These are phyloP conservation scores for Crocallis elinguaria DNA, from an alignment of 2,888 invertebrate genomes.

Conservation along the genomic window DNA sequence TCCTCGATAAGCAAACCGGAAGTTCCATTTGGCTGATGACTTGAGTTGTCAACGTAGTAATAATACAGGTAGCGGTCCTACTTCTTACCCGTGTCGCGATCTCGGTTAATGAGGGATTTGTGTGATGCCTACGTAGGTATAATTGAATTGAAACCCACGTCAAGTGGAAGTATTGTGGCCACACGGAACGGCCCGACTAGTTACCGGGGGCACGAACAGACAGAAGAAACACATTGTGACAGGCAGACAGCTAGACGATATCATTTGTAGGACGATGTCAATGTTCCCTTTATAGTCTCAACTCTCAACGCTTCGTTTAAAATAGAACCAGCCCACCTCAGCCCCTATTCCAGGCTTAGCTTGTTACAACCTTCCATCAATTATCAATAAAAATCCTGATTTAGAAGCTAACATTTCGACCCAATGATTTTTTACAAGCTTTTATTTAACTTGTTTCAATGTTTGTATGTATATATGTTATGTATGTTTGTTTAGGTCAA, in stretches of 20 bases:
- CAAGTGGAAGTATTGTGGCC: constrained; percentile 62
- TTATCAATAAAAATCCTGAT: too few relatives aligned
- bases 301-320: neutral
- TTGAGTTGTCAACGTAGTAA: neutral
- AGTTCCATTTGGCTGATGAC: neutral
- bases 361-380: too few relatives aligned
- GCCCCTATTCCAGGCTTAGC: too few relatives aligned
- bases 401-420: too few relatives aligned
- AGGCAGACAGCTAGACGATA: constrained; percentile 21
- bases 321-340: neutral
- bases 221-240: constrained; percentile 3
- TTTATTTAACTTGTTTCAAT: too few relatives aligned
- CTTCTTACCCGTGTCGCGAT: neutral
- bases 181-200: constrained; percentile 63
- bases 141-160: constrained; percentile 69
- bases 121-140: constrained; percentile 54
- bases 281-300: neutral
- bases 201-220: constrained; percentile 43
- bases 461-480: too few relatives aligned
- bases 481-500: too few relatives aligned
- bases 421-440: too few relatives aligned
- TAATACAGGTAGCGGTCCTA: neutral
- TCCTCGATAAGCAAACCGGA: neutral
- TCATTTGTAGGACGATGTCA: neutral
- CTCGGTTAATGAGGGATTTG: constrained; percentile 42